These are phyloP conservation scores for Bostrychus sinensis DNA, from an alignment of 2,113 vertebrate genomes.

Conservation along the genomic window DNA sequence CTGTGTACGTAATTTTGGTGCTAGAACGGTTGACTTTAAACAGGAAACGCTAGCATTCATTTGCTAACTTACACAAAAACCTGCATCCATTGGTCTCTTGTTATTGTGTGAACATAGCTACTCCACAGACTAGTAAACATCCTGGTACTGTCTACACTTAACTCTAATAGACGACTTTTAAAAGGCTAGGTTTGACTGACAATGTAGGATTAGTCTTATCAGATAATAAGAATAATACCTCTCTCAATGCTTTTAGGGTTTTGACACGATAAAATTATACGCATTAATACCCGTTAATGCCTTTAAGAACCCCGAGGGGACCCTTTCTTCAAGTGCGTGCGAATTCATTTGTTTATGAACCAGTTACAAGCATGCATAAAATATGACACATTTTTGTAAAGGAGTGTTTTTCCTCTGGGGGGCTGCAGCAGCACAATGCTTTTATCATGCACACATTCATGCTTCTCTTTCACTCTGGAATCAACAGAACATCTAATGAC, in stretches of 20 bases:
- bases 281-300: slow-evolving; percentile 50
- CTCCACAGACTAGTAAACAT: too few species aligned
- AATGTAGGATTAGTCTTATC: background rate
- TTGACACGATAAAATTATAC: background rate
- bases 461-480: slow-evolving; percentile 50
- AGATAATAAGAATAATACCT: background rate
- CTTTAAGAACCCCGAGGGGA: slow-evolving; percentile 44
- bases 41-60: too few species aligned
- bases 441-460: slow-evolving; percentile 76
- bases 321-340: slow-evolving; percentile 38
- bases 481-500: slow-evolving; percentile 41
- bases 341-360: slow-evolving; percentile 58
- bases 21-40: too few species aligned
- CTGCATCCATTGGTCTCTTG: too few species aligned
- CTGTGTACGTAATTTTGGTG: too few species aligned
- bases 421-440: slow-evolving; percentile 76
- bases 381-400: slow-evolving; percentile 56
- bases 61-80: too few species aligned
- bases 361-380: slow-evolving; percentile 70
- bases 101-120: too few species aligned
- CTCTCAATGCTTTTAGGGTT: background rate
- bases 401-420: slow-evolving; percentile 54
- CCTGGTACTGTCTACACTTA: too few species aligned
- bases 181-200: background rate
- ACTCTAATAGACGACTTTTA: too few species aligned